Conservation (phyloP, 1,140 invertebrate genomes). For the Euura saliciscinereae region DNA sequence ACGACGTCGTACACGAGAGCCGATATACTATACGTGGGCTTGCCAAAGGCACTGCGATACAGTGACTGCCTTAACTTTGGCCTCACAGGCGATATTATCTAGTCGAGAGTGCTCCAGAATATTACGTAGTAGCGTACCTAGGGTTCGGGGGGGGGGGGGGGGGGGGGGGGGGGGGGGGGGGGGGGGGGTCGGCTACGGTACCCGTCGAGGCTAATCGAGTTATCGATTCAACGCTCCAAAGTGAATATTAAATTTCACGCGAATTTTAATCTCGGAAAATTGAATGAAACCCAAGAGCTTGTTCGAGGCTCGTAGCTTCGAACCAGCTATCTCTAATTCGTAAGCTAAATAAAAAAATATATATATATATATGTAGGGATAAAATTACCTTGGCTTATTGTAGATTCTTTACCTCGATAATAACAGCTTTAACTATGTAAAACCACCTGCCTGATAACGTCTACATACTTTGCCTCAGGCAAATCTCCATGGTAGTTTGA, state of each 20-base stretch:
- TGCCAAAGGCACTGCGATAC: conserved; percentile 8
- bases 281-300: background rate
- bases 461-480: no score
- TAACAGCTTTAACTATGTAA: no score
- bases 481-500: no score
- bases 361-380: no score
- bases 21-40: conserved; percentile 6
- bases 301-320: background rate
- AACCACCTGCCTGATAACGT: no score
- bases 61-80: conserved; percentile 38
- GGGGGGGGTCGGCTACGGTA: conserved; percentile 18
- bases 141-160: conserved; percentile 2
- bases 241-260: background rate
- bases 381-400: no score
- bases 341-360: no score
- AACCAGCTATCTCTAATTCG: no score
- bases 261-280: background rate
- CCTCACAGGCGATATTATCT: conserved; percentile 45
- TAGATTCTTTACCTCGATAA: no score
- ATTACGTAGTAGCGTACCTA: conserved; percentile 33
- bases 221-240: conserved; percentile 1
- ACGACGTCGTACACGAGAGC: conserved; percentile 13
- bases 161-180: background rate
- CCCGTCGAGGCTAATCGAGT: conserved; percentile 9
- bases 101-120: conserved; percentile 44